Percentiles rank a stretch among this genome's conserved stretches.
Conservation (phyloP, 2,888 invertebrate genomes). For the Ferdinandea cuprea region DNA sequence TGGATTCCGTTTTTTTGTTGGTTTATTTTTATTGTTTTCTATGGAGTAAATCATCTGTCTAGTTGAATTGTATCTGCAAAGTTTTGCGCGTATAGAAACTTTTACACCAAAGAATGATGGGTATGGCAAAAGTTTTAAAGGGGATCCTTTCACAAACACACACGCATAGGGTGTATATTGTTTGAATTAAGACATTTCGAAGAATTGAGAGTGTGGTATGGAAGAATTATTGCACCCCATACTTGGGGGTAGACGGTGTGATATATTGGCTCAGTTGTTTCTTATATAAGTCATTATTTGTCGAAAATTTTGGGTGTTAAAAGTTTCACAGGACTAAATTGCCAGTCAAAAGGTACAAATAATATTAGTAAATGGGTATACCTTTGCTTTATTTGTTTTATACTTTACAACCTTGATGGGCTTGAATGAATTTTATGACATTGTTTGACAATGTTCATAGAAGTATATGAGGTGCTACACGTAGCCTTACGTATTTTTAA, state of each 20-base stretch:
- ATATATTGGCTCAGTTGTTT: conserved; percentile 40
- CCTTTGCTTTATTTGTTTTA: conserved; percentile 2
- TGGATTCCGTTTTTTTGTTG: conserved; percentile 24
- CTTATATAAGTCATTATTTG: conserved; percentile 59
- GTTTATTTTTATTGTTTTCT: conserved; percentile 15
- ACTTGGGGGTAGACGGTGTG: conserved; percentile 1
- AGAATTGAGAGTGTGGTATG: conserved; percentile 31
- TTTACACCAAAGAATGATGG: conserved; percentile 57
- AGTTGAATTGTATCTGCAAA: conserved; percentile 44
- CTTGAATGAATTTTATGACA: neutral
- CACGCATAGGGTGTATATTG: conserved; percentile 5
- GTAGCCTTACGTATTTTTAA: no score
- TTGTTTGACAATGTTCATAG: no score
- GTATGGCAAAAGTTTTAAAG: conserved; percentile 61
- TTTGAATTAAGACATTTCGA: conserved; percentile 45
- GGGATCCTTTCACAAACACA: conserved; percentile 30
- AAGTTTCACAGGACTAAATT: conserved; percentile 52
- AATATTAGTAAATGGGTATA: neutral
- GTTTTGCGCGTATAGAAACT: conserved; percentile 44
- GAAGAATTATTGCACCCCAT: conserved; percentile 12
- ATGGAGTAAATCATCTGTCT: conserved; percentile 62
- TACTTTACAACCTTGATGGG: conserved; percentile 17
- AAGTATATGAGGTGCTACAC: no score
- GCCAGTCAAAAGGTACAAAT: conserved; percentile 21
- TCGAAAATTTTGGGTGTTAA: conserved; percentile 53